Evolutionary conservation across 2,113 vertebrate species (phyloP).

Genomic region (Madoqua kirkii): DNA sequence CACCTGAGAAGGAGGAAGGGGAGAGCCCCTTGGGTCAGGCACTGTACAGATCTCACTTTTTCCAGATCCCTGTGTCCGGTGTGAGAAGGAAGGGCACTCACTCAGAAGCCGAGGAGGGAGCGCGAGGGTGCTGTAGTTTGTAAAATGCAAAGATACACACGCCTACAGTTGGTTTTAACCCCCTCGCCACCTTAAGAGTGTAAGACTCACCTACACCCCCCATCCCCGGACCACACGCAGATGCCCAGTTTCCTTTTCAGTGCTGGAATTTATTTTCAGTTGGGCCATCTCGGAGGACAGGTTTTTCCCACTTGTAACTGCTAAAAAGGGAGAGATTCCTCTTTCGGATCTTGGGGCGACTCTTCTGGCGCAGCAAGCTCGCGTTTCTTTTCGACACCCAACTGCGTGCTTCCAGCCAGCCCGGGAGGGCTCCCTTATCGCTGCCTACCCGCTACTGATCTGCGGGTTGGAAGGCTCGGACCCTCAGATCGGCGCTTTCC

Average conservation of each 20-base stretch:
- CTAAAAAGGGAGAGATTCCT: neutral
- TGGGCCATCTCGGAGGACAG: slow-evolving; percentile 1
- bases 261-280: slow-evolving; percentile 27
- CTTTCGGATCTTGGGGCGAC: neutral
- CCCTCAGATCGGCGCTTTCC: neutral
- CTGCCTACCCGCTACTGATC: neutral
- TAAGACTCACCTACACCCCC: neutral
- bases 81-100: neutral
- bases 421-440: fast-evolving
- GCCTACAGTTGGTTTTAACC: neutral
- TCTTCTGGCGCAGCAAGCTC: neutral
- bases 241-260: neutral
- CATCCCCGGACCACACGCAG: neutral
- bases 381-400: neutral
- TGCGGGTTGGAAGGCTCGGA: neutral
- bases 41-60: neutral
- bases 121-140: neutral
- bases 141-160: neutral
- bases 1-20: neutral
- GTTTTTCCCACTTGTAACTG: neutral
- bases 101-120: neutral
- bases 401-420: neutral
- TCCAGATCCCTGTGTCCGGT: neutral
- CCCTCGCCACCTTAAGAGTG: neutral
- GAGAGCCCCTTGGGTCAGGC: neutral